Conservation (phyloP, 2,113 vertebrate species). For the Cyphomyrus plagiostoma region DNA sequence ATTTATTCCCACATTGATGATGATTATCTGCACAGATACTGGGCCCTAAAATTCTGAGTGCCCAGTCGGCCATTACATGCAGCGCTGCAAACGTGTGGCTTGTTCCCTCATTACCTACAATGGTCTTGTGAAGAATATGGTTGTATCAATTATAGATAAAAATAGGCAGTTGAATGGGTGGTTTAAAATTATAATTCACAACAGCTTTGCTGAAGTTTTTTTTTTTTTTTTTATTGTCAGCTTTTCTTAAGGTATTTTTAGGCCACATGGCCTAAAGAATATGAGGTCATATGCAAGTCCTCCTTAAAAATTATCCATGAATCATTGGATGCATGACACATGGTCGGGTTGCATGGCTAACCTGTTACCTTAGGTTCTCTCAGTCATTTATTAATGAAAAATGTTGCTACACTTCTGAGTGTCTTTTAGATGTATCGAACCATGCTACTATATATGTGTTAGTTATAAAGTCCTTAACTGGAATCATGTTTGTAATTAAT, state of each 20-base stretch:
- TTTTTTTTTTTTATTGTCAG: not conserved
- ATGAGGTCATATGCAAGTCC: not conserved
- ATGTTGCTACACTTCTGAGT: not conserved
- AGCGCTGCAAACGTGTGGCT: not conserved
- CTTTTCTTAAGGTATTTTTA: not conserved
- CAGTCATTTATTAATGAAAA: not conserved
- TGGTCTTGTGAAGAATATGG: not conserved
- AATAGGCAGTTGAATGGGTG: not conserved
- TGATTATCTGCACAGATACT: not conserved
- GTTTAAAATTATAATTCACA: not conserved
- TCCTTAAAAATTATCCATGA: not conserved
- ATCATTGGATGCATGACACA: not conserved
- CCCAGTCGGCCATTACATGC: not conserved
- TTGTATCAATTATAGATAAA: not conserved
- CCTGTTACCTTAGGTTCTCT: not conserved
- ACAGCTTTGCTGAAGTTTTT: not conserved
- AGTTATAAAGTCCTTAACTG: not conserved
- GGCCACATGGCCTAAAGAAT: not conserved
- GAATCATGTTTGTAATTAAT: not conserved
- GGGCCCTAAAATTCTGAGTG: not conserved
- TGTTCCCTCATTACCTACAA: not conserved
- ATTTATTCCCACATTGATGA: not conserved
- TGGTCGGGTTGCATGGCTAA: no score
- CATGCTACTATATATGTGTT: not conserved
- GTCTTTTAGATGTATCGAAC: not conserved